Evolutionary conservation across 2,113 vertebrate genomes (phyloP), one percentile per base, ranked within the genome.

Genomic region (Speoplatyrhinus poulsoni): DNA sequence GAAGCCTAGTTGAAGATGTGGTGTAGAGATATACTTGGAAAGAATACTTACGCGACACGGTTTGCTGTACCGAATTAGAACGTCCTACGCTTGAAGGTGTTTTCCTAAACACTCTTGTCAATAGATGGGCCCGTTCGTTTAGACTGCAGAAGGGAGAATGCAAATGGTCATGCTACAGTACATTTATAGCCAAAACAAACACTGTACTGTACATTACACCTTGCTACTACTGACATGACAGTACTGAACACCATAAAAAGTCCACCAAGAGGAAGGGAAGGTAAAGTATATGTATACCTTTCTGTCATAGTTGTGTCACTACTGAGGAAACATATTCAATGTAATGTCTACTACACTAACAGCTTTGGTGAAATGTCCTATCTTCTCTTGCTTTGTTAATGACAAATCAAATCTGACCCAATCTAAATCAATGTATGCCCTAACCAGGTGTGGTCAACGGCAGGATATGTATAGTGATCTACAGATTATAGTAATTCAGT

Each of bases 111-210:
- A 99, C 96, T 87, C 96, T 94, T 90, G 96, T 98, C 86, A 99
- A 87, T 90, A 99, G 93, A 91, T 95, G 97, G 90, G 98, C 98
- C 41, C 96, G 95, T 94, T 99, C 98, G 62, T 99, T 99, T 92
- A 98, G 85, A 82, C 98, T 99, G 84, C 46, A 60, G 79, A 77
- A 62, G 82, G 4, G 57, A 60, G 13, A 57, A 3, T 54, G 12
- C 19, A 41, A 19, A 46, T 55, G 33, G 70, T 89, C 60, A 85
- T 53, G 67, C 19, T 32, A 69, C 65, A 53, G 48, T 54, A 46
- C 60, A 19, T n/a, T 48, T 59, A 12, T n/a, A 17, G 41, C 58
- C 60, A 36, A 54, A 78, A 49, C 58, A 73, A 78, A 72, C 3
- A 63, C 3, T 41, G 36, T 41, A 41, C 7, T 41, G 26, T 41